Evolutionary conservation across 2,797 vertebrate species (phyloP).

Genomic region (Hydrocynus forskahlii): DNA sequence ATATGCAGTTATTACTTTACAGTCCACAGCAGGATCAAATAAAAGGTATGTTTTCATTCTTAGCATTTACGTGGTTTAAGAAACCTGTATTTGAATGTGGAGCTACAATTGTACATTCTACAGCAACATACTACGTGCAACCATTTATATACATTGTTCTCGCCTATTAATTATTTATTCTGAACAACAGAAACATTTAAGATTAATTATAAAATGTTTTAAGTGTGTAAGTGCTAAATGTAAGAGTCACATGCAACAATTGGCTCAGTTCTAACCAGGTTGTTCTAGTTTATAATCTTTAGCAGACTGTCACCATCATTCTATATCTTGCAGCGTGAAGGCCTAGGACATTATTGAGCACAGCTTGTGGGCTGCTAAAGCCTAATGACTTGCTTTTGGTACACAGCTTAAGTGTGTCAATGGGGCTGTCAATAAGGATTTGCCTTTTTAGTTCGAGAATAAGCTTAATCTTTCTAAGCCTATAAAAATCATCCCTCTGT

Average conservation of each 20-base stretch:
- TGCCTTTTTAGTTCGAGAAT: not conserved
- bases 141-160: too few species aligned
- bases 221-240: too few species aligned
- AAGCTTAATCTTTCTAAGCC: slow-evolving; percentile 6
- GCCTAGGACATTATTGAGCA: not conserved
- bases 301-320: not conserved
- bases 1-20: not conserved
- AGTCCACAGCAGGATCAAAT: not conserved
- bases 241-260: too few species aligned
- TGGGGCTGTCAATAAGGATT: slow-evolving; percentile 7
- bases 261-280: not conserved
- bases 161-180: too few species aligned
- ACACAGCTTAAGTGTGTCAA: slow-evolving; percentile 1
- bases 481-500: not conserved
- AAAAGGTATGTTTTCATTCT: not conserved
- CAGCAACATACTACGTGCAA: too few species aligned
- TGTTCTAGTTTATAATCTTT: not conserved
- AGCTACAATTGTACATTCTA: too few species aligned
- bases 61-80: too few species aligned
- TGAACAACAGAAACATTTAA: too few species aligned
- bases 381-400: slow-evolving; percentile 3
- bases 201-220: too few species aligned
- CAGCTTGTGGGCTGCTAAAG: not conserved
- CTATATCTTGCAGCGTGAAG: not conserved
- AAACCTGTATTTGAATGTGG: too few species aligned